Percentiles rank a stretch among this genome's conserved stretches.
Conservation (phyloP, 2,797 vertebrate species). For the Eremophila alpestris region DNA sequence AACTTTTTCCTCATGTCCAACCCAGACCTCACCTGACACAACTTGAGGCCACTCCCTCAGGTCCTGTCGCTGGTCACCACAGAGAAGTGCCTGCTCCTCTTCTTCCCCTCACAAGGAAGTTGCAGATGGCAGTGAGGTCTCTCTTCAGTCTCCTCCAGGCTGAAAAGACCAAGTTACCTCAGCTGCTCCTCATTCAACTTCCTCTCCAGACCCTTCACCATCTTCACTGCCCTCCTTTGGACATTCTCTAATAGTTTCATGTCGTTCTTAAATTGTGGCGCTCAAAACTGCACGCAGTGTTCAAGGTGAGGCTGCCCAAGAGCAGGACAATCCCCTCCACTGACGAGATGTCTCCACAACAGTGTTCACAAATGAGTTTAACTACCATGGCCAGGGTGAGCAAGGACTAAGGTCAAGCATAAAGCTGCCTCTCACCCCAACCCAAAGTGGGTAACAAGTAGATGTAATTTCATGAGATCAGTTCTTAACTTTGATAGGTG, state of each 20-base stretch:
- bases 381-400: neutral
- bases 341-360: neutral
- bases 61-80: neutral
- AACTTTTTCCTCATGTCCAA: neutral
- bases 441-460: neutral
- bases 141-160: neutral
- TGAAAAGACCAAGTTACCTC: neutral
- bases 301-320: neutral
- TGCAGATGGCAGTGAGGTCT: fast-evolving
- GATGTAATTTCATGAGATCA: neutral
- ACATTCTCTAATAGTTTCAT: neutral
- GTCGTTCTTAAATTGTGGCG: neutral
- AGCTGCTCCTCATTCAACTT: fast-evolving
- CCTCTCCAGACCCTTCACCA: neutral
- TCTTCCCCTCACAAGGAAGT: fast-evolving
- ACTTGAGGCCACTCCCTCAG: fast-evolving
- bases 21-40: neutral
- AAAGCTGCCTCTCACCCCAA: neutral
- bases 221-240: neutral
- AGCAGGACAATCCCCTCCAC: neutral
- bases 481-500: neutral
- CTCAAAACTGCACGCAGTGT: neutral
- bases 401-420: neutral
- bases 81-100: neutral
- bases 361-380: neutral